Evolutionary conservation across 1,140 invertebrate species (phyloP).

Genomic region (Scaptomyza hsui): DNA sequence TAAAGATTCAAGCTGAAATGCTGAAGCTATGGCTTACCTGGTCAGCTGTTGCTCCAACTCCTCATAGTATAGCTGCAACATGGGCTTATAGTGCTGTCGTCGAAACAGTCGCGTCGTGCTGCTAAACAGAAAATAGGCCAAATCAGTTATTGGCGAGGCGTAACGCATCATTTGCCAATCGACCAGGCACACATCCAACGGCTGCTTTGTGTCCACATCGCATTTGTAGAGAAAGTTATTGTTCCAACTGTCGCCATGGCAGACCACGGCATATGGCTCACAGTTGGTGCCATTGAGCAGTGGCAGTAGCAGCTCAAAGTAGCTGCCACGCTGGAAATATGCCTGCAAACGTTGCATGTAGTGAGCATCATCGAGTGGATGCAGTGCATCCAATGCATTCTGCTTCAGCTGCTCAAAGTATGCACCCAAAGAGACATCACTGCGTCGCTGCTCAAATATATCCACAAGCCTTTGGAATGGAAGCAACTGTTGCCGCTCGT

Average conservation of each 20-base stretch:
- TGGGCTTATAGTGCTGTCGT: slow-evolving; percentile 82
- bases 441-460: slow-evolving; percentile 64
- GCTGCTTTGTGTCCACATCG: slow-evolving; percentile 45
- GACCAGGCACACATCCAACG: slow-evolving; percentile 83
- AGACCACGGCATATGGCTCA: slow-evolving; percentile 84
- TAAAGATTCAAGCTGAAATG: slow-evolving; percentile 5
- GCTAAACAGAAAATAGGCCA: slow-evolving; percentile 86
- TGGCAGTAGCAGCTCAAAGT: slow-evolving; percentile 47
- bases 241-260: slow-evolving; percentile 86
- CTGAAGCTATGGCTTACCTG: slow-evolving; percentile 34
- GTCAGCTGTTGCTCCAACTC: slow-evolving; percentile 82
- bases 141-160: slow-evolving; percentile 86
- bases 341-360: slow-evolving; percentile 43
- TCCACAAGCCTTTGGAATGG: slow-evolving; percentile 71
- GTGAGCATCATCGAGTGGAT: slow-evolving; percentile 7
- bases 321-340: slow-evolving; percentile 48
- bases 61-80: slow-evolving; percentile 86
- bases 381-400: slow-evolving; percentile 47
- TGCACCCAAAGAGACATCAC: slow-evolving; percentile 43
- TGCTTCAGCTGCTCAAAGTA: slow-evolving; percentile 69
- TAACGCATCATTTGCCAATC: slow-evolving; percentile 86
- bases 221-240: slow-evolving; percentile 86
- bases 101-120: slow-evolving; percentile 85
- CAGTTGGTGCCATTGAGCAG: slow-evolving; percentile 46
- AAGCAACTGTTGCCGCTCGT: slow-evolving; percentile 56